Base-by-base conservation (phyloP, 37 sponge, comb jelly and placozoan genomes). In the Ephydatia muelleri region DNA sequence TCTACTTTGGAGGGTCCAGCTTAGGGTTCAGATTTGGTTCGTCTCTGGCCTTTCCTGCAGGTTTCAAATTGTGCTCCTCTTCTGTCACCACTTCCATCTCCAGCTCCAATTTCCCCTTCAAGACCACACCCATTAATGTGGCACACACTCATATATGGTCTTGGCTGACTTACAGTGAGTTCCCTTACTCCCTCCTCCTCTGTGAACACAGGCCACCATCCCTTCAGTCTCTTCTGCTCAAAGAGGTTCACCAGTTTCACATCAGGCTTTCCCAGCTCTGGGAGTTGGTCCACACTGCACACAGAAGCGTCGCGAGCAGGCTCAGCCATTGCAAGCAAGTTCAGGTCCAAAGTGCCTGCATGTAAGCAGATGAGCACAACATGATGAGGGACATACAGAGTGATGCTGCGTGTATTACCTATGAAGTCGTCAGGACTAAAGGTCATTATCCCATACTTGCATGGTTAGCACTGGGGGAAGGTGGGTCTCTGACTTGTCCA, bases 1-100 rank as follows among this genome's bases (percentile, higher is more conserved):
- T 70, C 86, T 64, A 93, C 94, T 99, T 97, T 73, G 99, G 99
- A 49, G 91, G 89, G 65, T 95, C 91, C 30, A 98, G 92, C 48
- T 71, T 43, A 1, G 99, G 99, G 80, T 98, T 94, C 80, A 82
- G 65, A 92, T 98, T 98, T 28, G 99, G 99, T 29, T 98, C 99
- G 19, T 92, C 95, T 37, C 95, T 81, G 27, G 94, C 95, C 70
- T 88, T 87, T 0, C 83, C 99, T 25, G 99, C 97, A 68, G 99
- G 97, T 65, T 87, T 90, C 0, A 88, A 72, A 64, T 91, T 87
- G 6, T 81, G 82, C 67, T 98, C 99, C 43, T 94, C 97, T 81
- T 93, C 93, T 22, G 97, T 86, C 65, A 98, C 80, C 26, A 98
- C 82, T 81, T 98, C 99, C 64, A 98, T 38, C 77, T 96, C 97